Evolutionary conservation across 2,888 invertebrate species (phyloP), one percentile per base, ranked within the genome.

Genomic region (Oxytorus armatus): DNA sequence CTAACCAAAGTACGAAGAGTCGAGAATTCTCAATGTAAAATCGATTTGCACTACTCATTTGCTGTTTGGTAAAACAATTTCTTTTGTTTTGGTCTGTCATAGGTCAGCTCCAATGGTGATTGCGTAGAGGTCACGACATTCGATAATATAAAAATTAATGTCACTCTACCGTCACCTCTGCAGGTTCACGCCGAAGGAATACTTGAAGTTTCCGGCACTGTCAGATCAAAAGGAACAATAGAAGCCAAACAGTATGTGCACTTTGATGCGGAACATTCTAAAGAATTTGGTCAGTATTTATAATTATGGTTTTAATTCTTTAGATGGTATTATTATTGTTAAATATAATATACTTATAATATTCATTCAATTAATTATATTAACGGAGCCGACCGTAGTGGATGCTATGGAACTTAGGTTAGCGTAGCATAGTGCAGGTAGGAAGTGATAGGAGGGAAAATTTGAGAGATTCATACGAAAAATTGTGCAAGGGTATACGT

Each of bases 161-260:
- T 90, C 18, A 85, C 86, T 2, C 72, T 92, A 3, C 82, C 85
- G 16, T 83, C 87, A 39, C 87, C 88, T n/a, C 76, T 89, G 3
- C 85, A 87, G 47, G 85, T 79, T 0, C 83, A 86, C 39, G 59
- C 77, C 0, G 87, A 87, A 69, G 90, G 89, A 39, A 86, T 86
- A 2, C 73, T 90, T 23, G 91, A 92, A 87, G 79, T 90, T 7
- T 85, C 84, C 51, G 91, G 91, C 7, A 86, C 78, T 0, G 81
- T 86, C 0, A 84, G 88, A 47, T 90, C 91, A 0, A 90, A 87
- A 74, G 83, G 88, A 18, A 91, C 90, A 0, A 80, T 91, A 57
- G 66, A 84, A 0, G 89, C 90, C 18, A 83, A 33, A 0, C 81
- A 7, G n/a, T 90, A 80, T n/a, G 8, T 87, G 1, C 78, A 82